Percentiles rank a stretch among this genome's conserved stretches.
phyloP scores from a whole-genome alignment of 1,140 invertebrate genomes.

The Amyelois transitella region DNA sequence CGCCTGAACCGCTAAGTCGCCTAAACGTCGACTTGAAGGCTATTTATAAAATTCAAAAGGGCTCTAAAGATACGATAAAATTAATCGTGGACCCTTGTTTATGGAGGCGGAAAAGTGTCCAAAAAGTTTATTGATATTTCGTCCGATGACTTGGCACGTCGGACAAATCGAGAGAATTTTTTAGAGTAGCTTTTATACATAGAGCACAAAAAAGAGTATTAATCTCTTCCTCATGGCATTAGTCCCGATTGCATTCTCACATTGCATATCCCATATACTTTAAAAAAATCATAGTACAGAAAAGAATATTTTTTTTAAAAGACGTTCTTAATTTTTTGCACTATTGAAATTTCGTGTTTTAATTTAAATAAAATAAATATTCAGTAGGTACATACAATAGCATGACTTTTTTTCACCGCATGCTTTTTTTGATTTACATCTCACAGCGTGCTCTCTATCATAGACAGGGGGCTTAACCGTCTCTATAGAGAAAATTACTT shows the following conservation, averaged over 20 bases:
- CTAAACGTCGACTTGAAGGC: neutral
- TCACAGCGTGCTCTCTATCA: neutral
- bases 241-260: no score
- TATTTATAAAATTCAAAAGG: slow-evolving; percentile 7
- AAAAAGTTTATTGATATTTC: slow-evolving; percentile 7
- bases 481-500: neutral
- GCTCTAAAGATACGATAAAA: slow-evolving; percentile 5
- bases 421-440: no score
- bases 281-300: no score
- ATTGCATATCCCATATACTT: no score
- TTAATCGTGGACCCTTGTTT: slow-evolving; percentile 1
- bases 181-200: neutral
- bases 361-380: no score
- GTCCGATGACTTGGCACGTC: neutral
- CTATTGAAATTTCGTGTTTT: no score
- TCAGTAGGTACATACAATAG: no score
- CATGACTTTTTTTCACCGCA: no score
- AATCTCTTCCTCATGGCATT: no score
- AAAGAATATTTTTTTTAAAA: no score
- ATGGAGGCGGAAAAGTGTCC: slow-evolving; percentile 2
- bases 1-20: neutral
- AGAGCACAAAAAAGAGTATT: neutral
- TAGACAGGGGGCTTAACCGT: neutral
- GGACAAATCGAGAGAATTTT: neutral
- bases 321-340: no score